Evolutionary conservation across 2,113 vertebrate genomes (phyloP).

Genomic region (Hippocampus barbouri): DNA sequence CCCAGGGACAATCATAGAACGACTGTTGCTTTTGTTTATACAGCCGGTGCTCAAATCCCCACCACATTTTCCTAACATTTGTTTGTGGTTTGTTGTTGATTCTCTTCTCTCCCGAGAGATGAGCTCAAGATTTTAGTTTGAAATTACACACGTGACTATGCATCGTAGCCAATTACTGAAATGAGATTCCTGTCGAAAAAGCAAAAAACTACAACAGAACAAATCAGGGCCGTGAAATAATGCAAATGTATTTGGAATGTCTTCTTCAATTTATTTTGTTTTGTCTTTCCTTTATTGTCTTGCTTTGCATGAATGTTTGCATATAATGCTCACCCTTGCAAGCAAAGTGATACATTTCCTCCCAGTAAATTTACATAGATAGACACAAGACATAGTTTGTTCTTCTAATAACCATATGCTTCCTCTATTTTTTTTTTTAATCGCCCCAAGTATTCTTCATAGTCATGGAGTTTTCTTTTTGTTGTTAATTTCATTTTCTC

Average conservation of each 20-base stretch:
- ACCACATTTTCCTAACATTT: slow-evolving; percentile 59
- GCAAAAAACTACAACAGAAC: background rate
- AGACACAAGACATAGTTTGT: background rate
- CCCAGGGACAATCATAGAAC: background rate
- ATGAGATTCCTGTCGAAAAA: background rate
- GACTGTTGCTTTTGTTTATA: background rate
- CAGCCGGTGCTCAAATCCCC: slow-evolving; percentile 28
- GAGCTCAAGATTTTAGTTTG: background rate
- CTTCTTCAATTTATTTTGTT: slow-evolving; percentile 12
- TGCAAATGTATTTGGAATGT: too few species aligned
- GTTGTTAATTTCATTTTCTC: slow-evolving; percentile 1
- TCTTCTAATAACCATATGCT: background rate
- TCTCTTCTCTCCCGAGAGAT: slow-evolving; percentile 18
- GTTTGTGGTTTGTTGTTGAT: slow-evolving; percentile 49
- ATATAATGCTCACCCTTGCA: slow-evolving; percentile 31
- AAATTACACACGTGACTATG: background rate
- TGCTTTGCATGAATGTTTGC: slow-evolving; percentile 59
- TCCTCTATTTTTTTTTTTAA: background rate
- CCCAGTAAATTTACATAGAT: slow-evolving; percentile 46
- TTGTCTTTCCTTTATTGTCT: slow-evolving; percentile 23
- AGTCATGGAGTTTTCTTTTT: too few species aligned
- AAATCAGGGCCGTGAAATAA: background rate
- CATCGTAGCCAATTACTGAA: background rate
- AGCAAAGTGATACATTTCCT: slow-evolving; percentile 44
- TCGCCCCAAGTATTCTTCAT: background rate